Evolutionary conservation across 2,113 vertebrate genomes (phyloP).

Genomic region (Pavo muticus): DNA sequence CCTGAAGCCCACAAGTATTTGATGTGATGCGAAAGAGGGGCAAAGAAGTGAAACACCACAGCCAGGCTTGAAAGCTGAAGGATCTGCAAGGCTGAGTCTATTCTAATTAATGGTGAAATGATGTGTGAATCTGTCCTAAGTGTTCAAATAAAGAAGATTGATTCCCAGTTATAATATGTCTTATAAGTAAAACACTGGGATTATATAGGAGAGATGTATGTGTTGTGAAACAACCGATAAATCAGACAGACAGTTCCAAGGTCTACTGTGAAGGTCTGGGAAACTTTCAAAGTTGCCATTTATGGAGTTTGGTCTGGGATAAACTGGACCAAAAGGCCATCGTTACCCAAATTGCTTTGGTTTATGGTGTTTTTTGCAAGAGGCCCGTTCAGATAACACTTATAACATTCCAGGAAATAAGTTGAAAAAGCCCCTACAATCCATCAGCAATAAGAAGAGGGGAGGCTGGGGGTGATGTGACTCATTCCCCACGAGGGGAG

Average conservation of each 20-base stretch:
- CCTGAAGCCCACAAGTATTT: background rate
- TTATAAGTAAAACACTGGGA: slow-evolving; percentile 49
- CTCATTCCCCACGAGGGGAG: background rate
- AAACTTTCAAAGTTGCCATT: slow-evolving; percentile 40
- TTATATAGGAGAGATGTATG: slow-evolving; percentile 43
- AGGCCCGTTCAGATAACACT: background rate
- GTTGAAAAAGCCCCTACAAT: background rate
- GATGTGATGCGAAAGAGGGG: background rate
- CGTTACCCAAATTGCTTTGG: background rate
- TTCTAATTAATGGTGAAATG: slow-evolving; percentile 57
- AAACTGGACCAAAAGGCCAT: slow-evolving; percentile 23
- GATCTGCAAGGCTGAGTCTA: background rate
- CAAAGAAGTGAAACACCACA: background rate
- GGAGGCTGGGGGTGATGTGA: background rate
- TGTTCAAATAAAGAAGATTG: slow-evolving; percentile 67
- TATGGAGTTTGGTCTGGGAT: slow-evolving; percentile 2
- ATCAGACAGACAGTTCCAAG: slow-evolving; percentile 63
- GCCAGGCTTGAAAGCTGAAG: slow-evolving; percentile 14
- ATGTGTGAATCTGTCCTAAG: slow-evolving; percentile 60
- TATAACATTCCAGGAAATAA: background rate
- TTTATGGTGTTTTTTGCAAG: background rate
- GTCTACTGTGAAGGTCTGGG: slow-evolving; percentile 65
- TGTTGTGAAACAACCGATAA: slow-evolving; percentile 34
- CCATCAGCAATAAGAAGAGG: background rate
- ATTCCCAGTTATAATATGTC: slow-evolving; percentile 36